phyloP scores from a whole-genome alignment of 2,888 invertebrate species.

The Morpho helenor region DNA sequence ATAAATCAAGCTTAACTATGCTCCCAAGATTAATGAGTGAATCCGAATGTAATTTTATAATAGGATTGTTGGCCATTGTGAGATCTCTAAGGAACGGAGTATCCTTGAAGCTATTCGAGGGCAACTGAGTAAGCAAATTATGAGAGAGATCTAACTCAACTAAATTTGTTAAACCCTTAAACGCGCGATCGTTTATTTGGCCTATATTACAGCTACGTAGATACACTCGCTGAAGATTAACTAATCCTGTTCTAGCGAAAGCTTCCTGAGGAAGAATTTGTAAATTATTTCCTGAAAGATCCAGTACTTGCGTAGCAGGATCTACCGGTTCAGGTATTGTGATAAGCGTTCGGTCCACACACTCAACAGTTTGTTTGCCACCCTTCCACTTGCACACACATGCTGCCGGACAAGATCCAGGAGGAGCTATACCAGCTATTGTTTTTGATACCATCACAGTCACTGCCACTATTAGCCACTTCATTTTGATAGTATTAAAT shows the following conservation, averaged over 20 bases:
- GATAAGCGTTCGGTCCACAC: conserved; percentile 89
- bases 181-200: conserved; percentile 91
- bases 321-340: conserved; percentile 92
- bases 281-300: conserved; percentile 92
- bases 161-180: conserved; percentile 92
- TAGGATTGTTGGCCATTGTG: conserved; percentile 89
- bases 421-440: conserved; percentile 66
- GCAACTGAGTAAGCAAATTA: conserved; percentile 89
- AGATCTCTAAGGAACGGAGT: conserved; percentile 91
- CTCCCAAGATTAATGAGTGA: conserved; percentile 87
- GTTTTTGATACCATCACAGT: conserved; percentile 67
- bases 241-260: conserved; percentile 88
- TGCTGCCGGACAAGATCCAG: conserved; percentile 84
- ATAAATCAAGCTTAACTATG: conserved; percentile 90
- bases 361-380: conserved; percentile 95
- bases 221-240: conserved; percentile 93
- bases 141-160: conserved; percentile 93
- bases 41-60: conserved; percentile 86
- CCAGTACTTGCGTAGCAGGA: conserved; percentile 93
- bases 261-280: conserved; percentile 90
- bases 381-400: conserved; percentile 97
- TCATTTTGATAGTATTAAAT: conserved; percentile 59
- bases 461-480: conserved; percentile 69
- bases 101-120: conserved; percentile 87
- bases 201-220: conserved; percentile 90